Evolutionary conservation across 2,888 invertebrate species (phyloP).

Genomic region (Ornithoptera alexandrae): DNA sequence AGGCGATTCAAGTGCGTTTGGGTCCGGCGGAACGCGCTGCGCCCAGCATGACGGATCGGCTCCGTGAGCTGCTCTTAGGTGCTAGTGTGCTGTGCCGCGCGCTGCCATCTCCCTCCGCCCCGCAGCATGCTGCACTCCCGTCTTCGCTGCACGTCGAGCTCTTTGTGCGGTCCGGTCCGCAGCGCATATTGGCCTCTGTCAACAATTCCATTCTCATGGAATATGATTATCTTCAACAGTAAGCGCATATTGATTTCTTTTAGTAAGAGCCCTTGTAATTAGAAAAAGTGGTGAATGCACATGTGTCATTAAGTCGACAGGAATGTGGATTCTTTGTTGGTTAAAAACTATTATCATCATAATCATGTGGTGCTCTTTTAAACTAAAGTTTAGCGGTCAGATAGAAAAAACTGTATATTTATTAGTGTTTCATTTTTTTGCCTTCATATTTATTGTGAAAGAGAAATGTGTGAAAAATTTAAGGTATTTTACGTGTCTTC

Average conservation of each 20-base stretch:
- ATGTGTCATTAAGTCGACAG: too few relatives aligned
- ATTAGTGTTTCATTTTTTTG: too few relatives aligned
- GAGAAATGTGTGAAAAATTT: too few relatives aligned
- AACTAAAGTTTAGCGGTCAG: too few relatives aligned
- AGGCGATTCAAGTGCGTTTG: constrained; percentile 80
- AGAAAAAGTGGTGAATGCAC: too few relatives aligned
- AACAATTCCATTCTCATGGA: constrained; percentile 85
- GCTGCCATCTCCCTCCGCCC: constrained; percentile 41
- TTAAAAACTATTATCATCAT: too few relatives aligned
- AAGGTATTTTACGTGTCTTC: too few relatives aligned
- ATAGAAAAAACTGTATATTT: too few relatives aligned
- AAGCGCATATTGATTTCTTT: constrained; percentile 36
- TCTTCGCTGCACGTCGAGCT: constrained; percentile 82
- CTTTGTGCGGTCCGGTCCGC: constrained; percentile 83
- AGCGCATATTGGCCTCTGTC: constrained; percentile 83
- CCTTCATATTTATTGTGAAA: too few relatives aligned
- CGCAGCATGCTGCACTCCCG: constrained; percentile 48
- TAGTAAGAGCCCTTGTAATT: too few relatives aligned
- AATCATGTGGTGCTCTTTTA: too few relatives aligned
- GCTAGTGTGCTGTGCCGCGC: constrained; percentile 71
- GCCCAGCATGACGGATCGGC: constrained; percentile 74
- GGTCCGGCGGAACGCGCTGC: constrained; percentile 79
- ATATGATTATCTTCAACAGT: constrained; percentile 74
- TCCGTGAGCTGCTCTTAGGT: constrained; percentile 79
- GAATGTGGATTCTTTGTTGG: too few relatives aligned